Base-by-base conservation (phyloP, 2,113 vertebrate genomes). In the Petaurus breviceps region DNA sequence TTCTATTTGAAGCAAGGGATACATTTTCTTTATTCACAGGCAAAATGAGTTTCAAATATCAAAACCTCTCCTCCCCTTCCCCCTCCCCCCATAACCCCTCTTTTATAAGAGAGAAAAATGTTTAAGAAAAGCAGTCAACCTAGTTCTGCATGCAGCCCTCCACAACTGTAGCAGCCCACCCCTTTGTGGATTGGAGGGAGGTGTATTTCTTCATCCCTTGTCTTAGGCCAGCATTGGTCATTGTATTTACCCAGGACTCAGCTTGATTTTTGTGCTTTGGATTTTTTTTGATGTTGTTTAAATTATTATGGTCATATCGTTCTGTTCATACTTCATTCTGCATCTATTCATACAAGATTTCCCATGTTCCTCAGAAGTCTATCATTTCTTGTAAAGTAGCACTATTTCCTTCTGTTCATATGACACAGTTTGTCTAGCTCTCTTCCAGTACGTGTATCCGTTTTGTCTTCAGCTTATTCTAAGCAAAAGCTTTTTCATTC, bases 1-100 rank as follows among this genome's bases (percentile, higher is more conserved):
- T 96, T 96, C 96, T 89, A 77, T 95, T 53, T 97, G 61, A 96
- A 97, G 4, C 0, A 94, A 96, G 1, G 26, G 54, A 89, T 24
- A 89, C 10, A 52, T 51, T 24, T 94, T 96, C 26, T 96, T 5
- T 93, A 84, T 93, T 93, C 37, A 95, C 92, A 92, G 53, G 92
- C 14, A 95, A 68, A 68, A 90, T 95, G 77, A 43, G 43, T 84
- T 43, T 3, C 68, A 43, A 84, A 43, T 84, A 84, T 8, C 68
- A 6, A 22, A 8, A 31, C 12, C 47, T 49, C 47, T 49, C 37
- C 12, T 14, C 31, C 61, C 31, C 61, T 14, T 4, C 57, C 10
- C 31, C 8, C 12, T 9, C 31, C 11, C 12, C 24, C 28, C 57
- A 10, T 3, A 68, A 43, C 22, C 37, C n/a, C 5, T 43, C 68